Base-by-base conservation (phyloP, 2,797 vertebrate genomes). In the Eurystomus glaucurus region DNA sequence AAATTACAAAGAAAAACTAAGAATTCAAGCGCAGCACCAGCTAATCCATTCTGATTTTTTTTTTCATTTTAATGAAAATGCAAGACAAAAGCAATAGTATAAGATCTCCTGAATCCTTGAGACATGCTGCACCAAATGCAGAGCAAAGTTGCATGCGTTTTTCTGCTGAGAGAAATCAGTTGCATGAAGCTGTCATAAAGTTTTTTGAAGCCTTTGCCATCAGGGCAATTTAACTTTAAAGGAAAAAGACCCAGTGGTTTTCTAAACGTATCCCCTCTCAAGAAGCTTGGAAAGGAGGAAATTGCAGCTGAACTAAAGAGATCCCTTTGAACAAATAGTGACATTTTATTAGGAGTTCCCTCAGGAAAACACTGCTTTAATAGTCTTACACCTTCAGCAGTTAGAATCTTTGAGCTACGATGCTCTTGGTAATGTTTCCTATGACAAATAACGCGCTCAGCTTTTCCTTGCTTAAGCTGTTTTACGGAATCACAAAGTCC, bases 401-500 rank as follows among this genome's bases (percentile, higher is more conserved):
- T 51, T 72, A 57, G 72, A 83, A 64, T 22, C 21, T 28, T 51
- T 71, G 31, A 35, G 37, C 65, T 76, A 4, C 1, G 0, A 22
- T 8, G n/a, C 43, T 88, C 35, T 51, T 46, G 37, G 31, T 66
- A 66, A 60, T 14, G 28, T 88, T 74, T 82, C 10, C 62, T 31
- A 16, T 26, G 37, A 70, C 26, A 84, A 71, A 80, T 39, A 55
- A 57, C 28, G 68, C 54, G 6, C 21, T 14, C 3, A 2, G 13
- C 11, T 78, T 78, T 96, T 85, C 39, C 57, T 84, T 80, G 58
- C 64, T 77, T 71, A 92, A 96, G 18, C 16, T 26, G 23, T 55
- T 65, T 45, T 61, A 71, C 11, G 51, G 37, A 88, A 61, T 60
- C 35, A 46, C 11, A 12, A 52, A 4, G 3, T 75, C 14, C 41